A percentile compares a stretch with the other conserved stretches of the same genome.
Conservation (phyloP, 2,888 invertebrate species). For the Agrilus biguttatus region DNA sequence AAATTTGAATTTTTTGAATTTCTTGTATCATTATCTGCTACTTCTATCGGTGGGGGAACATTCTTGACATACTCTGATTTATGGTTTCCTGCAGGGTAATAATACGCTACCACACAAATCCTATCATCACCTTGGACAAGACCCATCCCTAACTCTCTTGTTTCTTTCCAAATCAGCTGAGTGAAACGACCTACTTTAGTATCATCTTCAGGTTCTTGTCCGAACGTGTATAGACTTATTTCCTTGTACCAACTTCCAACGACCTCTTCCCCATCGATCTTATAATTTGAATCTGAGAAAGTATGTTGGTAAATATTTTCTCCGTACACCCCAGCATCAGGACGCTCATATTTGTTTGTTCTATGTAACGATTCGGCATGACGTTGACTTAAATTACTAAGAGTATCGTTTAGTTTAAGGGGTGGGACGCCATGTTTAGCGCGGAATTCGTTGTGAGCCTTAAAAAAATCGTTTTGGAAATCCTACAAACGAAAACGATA, state of each 20-base stretch:
- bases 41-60: constrained; percentile 38
- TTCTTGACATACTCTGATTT: constrained; percentile 56
- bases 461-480: constrained; percentile 34
- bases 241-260: constrained; percentile 65
- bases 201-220: constrained; percentile 44
- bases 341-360: constrained; percentile 38
- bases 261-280: constrained; percentile 50
- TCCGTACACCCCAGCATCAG: constrained; percentile 39
- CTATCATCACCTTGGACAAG: constrained; percentile 52
- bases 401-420: constrained; percentile 38
- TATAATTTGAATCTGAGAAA: constrained; percentile 46
- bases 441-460: constrained; percentile 46
- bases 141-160: constrained; percentile 60
- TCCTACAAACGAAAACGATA: constrained; percentile 14
- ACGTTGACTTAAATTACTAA: constrained; percentile 48
- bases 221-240: constrained; percentile 53
- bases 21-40: too few species aligned
- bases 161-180: constrained; percentile 67
- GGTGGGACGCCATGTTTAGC: constrained; percentile 42
- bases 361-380: constrained; percentile 57
- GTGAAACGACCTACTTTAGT: constrained; percentile 53
- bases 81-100: constrained; percentile 77
- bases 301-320: constrained; percentile 60
- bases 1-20: too few species aligned
- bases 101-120: constrained; percentile 76